A percentile compares a stretch with the other conserved stretches of the same genome.
Evolutionary conservation across 2,113 vertebrate genomes (phyloP).

Genomic region (Desmodus rotundus): DNA sequence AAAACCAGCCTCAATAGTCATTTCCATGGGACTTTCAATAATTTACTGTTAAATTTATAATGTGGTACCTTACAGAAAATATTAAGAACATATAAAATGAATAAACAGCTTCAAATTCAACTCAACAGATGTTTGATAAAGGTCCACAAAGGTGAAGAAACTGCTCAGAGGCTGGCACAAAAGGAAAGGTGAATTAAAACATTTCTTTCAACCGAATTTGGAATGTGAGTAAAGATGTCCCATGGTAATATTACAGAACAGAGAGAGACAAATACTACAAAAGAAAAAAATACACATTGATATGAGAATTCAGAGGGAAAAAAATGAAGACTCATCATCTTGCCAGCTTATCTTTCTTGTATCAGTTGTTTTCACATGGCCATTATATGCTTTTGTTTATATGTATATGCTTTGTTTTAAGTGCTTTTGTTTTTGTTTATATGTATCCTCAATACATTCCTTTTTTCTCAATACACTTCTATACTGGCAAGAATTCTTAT

Average conservation of each 20-base stretch:
- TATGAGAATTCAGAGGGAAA: not conserved
- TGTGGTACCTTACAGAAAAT: not conserved
- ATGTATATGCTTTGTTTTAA: too few species aligned
- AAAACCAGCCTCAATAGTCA: not conserved
- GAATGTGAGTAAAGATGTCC: not conserved
- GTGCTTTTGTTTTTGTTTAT: not conserved
- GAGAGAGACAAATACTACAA: not conserved
- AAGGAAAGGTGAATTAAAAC: not conserved
- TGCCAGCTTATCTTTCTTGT: not conserved
- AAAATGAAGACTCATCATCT: not conserved
- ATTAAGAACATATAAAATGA: not conserved
- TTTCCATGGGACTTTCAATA: not conserved
- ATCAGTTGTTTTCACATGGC: not conserved
- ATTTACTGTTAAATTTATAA: not conserved
- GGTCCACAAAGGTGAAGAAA: not conserved
- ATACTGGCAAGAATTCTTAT: not conserved
- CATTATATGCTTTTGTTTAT: not conserved
- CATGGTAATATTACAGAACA: not conserved
- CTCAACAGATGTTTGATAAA: not conserved
- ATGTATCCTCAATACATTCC: not conserved
- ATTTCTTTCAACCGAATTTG: not conserved
- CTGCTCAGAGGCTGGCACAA: not conserved
- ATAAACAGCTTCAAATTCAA: conserved; percentile 7
- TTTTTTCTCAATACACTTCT: not conserved
- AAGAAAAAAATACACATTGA: not conserved